Conservation (phyloP, 2,797 vertebrate genomes). For the Pogoniulus pusillus region DNA sequence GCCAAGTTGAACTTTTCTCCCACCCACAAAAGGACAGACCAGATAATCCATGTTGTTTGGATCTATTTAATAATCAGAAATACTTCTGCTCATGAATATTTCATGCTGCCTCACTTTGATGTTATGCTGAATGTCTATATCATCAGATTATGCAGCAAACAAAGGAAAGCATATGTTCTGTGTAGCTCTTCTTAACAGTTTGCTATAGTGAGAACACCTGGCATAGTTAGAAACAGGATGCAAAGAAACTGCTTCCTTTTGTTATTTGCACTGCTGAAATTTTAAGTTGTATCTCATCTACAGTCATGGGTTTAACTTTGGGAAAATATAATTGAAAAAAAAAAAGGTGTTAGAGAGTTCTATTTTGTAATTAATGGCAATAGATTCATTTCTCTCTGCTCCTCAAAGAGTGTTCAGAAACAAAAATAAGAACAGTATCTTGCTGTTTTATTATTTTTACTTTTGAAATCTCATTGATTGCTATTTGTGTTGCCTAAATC, state of each 20-base stretch:
- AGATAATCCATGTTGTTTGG: background rate
- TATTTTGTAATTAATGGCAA: background rate
- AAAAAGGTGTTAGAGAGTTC: background rate
- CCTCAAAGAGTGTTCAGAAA: background rate
- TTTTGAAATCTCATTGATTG: background rate
- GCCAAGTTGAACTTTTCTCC: background rate
- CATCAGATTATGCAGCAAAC: constrained; percentile 33
- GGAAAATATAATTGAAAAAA: background rate
- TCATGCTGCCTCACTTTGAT: constrained; percentile 52
- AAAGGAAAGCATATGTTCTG: constrained; percentile 67
- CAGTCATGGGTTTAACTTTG: constrained; percentile 1
- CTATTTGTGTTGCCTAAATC: background rate
- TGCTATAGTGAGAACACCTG: constrained; percentile 70
- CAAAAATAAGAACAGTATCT: background rate
- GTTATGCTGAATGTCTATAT: constrained; percentile 28
- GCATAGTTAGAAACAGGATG: constrained; percentile 4
- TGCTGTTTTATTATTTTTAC: background rate
- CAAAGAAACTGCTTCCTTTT: constrained; percentile 32
- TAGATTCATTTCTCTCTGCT: background rate
- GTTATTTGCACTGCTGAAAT: constrained; percentile 40
- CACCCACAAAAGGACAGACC: background rate
- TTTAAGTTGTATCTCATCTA: constrained; percentile 17
- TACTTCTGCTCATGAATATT: constrained; percentile 62
- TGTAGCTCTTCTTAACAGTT: constrained; percentile 52
- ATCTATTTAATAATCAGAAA: constrained; percentile 53